Conservation (phyloP, 2,888 invertebrate species). For the Acrobasis repandana region DNA sequence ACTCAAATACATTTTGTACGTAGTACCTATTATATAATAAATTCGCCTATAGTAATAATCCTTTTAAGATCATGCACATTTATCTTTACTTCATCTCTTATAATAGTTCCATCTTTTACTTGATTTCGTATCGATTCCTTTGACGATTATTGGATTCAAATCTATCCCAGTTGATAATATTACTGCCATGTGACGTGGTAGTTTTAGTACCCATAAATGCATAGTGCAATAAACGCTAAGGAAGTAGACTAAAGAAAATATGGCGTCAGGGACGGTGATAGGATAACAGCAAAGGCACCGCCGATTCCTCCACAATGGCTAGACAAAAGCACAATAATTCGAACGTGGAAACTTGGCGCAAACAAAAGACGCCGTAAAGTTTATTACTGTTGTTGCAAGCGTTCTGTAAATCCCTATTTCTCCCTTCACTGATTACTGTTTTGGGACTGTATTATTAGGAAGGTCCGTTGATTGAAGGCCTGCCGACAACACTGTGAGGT, state of each 20-base stretch:
- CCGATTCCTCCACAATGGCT: conserved; percentile 37
- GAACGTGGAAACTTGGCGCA: conserved; percentile 43
- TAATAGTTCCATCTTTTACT: too few species aligned
- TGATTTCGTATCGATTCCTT: too few species aligned
- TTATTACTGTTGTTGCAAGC: conserved; percentile 54
- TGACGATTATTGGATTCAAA: too few species aligned
- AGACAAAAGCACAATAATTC: conserved; percentile 55
- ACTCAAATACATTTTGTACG: too few species aligned
- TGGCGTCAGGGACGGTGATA: conserved; percentile 39
- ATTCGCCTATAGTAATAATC: too few species aligned
- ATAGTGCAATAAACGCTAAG: conserved; percentile 22
- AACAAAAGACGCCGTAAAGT: conserved; percentile 63
- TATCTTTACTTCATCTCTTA: too few species aligned
- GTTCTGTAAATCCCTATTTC: conserved; percentile 48
- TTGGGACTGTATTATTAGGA: conserved; percentile 48
- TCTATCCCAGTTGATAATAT: not conserved
- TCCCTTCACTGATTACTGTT: conserved; percentile 48
- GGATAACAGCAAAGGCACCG: conserved; percentile 47
- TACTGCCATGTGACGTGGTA: not conserved
- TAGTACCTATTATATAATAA: too few species aligned
- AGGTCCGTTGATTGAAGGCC: conserved; percentile 51
- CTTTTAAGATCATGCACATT: too few species aligned
- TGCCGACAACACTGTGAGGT: conserved; percentile 56
- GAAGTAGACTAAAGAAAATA: conserved; percentile 28
- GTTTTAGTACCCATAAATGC: not conserved